Evolutionary conservation across 2,113 vertebrate species (phyloP).

Genomic region (Pomatorhinus ruficollis): DNA sequence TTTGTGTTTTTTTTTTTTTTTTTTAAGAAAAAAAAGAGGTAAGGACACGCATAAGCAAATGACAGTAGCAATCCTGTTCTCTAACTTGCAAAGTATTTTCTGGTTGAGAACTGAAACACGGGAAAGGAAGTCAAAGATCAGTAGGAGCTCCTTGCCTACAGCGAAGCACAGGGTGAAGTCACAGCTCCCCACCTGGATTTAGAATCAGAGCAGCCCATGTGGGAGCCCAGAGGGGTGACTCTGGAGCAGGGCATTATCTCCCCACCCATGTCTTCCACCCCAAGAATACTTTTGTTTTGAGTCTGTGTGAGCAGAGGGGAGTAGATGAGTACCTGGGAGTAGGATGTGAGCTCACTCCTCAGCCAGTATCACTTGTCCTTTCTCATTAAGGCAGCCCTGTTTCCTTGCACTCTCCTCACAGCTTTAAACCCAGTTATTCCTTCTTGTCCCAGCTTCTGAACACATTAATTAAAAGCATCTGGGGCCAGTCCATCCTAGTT

Average conservation of each 20-base stretch:
- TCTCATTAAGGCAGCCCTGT: neutral
- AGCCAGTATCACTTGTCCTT: neutral
- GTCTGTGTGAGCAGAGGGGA: neutral
- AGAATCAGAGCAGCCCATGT: neutral
- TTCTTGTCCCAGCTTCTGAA: neutral
- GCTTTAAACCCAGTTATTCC: neutral
- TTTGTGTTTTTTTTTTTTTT: neutral
- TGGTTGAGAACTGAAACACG: neutral
- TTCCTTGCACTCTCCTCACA: accelerated
- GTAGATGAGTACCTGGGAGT: accelerated
- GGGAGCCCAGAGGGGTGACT: neutral
- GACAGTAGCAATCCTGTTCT: neutral
- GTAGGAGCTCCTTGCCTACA: neutral
- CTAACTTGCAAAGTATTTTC: neutral
- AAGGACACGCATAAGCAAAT: neutral
- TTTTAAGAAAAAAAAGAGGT: neutral
- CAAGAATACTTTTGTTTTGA: neutral
- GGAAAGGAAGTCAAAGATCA: neutral
- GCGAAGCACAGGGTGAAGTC: neutral
- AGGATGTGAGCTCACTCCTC: accelerated
- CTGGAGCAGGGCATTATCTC: neutral
- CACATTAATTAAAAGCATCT: neutral
- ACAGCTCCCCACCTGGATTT: neutral
- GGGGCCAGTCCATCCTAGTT: neutral
- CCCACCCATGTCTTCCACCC: neutral